Evolutionary conservation across 1,140 invertebrate species (phyloP).

Genomic region (Zaprionus inermis): DNA sequence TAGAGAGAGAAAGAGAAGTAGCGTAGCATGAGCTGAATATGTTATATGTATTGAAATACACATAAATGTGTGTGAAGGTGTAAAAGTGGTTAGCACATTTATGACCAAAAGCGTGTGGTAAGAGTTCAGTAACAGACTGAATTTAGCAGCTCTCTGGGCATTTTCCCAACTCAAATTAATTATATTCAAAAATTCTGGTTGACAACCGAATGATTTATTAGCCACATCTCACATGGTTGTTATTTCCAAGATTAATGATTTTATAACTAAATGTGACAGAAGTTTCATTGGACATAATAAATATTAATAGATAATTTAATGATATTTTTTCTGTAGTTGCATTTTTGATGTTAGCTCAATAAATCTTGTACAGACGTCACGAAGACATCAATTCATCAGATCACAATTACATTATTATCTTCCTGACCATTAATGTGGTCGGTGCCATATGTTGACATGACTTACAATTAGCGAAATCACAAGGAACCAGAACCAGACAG

Average conservation of each 20-base stretch:
- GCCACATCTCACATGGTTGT: constrained; percentile 7
- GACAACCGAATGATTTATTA: constrained; percentile 47
- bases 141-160: constrained; percentile 12
- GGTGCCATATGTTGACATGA: constrained; percentile 54
- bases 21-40: not conserved
- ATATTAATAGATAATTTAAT: constrained; percentile 7
- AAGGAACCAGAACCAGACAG: constrained; percentile 57
- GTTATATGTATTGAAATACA: not conserved
- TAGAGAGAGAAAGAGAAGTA: too few relatives aligned
- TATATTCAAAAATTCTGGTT: constrained; percentile 34
- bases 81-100: constrained; percentile 25
- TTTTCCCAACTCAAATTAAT: constrained; percentile 27
- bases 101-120: constrained; percentile 10
- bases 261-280: constrained; percentile 9
- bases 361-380: constrained; percentile 51
- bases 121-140: not conserved
- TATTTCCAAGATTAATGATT: constrained; percentile 16
- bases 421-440: not conserved
- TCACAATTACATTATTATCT: constrained; percentile 18
- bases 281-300: constrained; percentile 1
- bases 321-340: not conserved
- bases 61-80: constrained; percentile 12
- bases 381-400: constrained; percentile 51
- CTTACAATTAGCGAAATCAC: constrained; percentile 75
- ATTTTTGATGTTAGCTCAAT: not conserved